Conservation (phyloP, 2,888 invertebrate genomes). For the Nephrotoma appendiculata region DNA sequence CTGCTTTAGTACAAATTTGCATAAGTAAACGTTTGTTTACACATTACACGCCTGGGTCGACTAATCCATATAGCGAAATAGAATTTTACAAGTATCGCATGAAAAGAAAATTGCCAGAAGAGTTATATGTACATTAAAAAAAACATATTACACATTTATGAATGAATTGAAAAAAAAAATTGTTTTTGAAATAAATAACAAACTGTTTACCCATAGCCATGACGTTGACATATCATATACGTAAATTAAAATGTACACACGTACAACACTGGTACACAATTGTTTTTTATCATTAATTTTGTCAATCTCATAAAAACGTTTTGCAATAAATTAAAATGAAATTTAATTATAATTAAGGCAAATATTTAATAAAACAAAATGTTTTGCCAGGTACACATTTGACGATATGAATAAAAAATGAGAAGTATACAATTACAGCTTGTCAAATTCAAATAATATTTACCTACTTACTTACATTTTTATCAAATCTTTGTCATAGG, state of each 20-base stretch:
- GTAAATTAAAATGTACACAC: neutral
- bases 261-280: neutral
- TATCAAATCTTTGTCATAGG: neutral
- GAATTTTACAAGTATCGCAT: neutral
- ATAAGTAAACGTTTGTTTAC: neutral
- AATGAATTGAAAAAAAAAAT: neutral
- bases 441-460: neutral
- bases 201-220: neutral
- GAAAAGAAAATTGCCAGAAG: neutral
- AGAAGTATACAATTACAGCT: neutral
- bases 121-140: neutral
- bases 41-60: neutral
- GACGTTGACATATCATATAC: neutral
- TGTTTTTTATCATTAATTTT: neutral
- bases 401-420: neutral
- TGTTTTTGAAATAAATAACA: neutral
- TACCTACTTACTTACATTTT: neutral
- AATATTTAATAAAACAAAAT: neutral
- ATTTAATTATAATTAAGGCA: neutral
- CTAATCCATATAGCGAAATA: neutral
- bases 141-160: neutral
- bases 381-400: neutral
- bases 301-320: neutral
- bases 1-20: neutral
- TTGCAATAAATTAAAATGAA: neutral